Conservation (phyloP, 2,888 invertebrate genomes). For the Synergus itoensis region DNA sequence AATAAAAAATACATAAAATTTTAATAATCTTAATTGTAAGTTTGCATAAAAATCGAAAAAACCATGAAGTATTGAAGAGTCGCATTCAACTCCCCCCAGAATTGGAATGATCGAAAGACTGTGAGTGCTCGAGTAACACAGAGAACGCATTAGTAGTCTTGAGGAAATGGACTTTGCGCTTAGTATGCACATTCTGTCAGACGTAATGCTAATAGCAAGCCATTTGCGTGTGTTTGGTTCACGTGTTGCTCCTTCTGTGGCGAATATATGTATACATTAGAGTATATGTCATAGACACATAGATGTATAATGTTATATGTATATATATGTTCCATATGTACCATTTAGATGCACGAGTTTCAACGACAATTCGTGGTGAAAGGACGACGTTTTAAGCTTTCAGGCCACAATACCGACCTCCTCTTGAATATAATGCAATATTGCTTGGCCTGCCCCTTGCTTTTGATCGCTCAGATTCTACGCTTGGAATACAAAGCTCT, state of each 20-base stretch:
- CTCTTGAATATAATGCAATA: not conserved
- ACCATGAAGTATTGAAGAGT: not conserved
- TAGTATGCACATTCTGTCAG: constrained; percentile 36
- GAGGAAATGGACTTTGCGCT: constrained; percentile 33
- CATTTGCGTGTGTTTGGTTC: constrained; percentile 2
- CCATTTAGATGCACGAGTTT: not conserved
- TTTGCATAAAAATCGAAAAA: not conserved
- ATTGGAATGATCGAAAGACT: constrained; percentile 4
- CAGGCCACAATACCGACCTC: not conserved
- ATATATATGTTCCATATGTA: not conserved
- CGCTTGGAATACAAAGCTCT: not conserved
- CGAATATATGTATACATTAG: not conserved
- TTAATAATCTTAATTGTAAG: not conserved
- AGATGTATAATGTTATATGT: not conserved
- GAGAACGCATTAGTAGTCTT: constrained; percentile 21
- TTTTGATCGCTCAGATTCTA: not conserved
- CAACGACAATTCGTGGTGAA: not conserved
- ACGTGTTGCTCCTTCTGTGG: constrained; percentile 7
- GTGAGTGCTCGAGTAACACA: constrained; percentile 7
- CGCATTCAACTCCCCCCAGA: not conserved
- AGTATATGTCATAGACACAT: no score
- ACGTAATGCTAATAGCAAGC: constrained; percentile 25
- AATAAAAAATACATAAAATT: not conserved
- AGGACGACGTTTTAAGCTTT: constrained; percentile 6
- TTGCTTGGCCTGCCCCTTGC: not conserved